These are phyloP conservation scores for Drosophila maculinotata DNA, from an alignment of 2,888 invertebrate genomes.

Conservation along the genomic window DNA sequence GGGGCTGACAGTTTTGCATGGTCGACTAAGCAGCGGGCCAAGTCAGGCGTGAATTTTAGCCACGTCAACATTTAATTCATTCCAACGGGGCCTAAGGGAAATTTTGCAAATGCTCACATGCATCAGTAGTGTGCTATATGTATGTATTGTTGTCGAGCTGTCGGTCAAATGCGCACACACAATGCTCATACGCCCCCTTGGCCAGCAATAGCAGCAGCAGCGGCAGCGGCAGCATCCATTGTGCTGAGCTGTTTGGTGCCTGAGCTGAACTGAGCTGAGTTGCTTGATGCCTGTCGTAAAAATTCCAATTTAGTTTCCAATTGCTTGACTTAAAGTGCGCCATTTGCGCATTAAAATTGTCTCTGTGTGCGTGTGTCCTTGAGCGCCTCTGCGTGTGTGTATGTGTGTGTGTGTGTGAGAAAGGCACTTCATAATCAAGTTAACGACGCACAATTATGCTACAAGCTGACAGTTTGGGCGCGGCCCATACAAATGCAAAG, in stretches of 20 bases:
- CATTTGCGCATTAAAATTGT: conserved; percentile 70
- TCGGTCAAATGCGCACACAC: conserved; percentile 76
- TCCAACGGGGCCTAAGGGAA: conserved; percentile 72
- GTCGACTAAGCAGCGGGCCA: conserved; percentile 56
- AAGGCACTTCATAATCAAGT: conserved; percentile 76
- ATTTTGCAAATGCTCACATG: conserved; percentile 71
- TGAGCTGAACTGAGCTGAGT: conserved; percentile 24
- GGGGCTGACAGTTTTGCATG: conserved; percentile 56
- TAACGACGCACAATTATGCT: conserved; percentile 80
- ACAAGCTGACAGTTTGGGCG: conserved; percentile 70
- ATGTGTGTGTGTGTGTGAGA: conserved; percentile 31
- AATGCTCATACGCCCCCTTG: conserved; percentile 53
- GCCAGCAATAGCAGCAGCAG: conserved; percentile 11
- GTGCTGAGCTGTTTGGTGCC: conserved; percentile 35
- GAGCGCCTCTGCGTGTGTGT: conserved; percentile 26
- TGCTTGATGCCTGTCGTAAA: conserved; percentile 76
- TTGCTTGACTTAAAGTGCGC: conserved; percentile 80
- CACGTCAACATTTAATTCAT: conserved; percentile 67
- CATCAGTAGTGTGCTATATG: conserved; percentile 36
- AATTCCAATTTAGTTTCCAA: conserved; percentile 80
- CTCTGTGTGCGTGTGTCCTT: neutral
- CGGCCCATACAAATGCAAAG: conserved; percentile 63
- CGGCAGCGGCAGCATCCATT: conserved; percentile 38
- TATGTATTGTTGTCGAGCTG: conserved; percentile 44
- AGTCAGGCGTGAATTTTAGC: conserved; percentile 74